These are phyloP conservation scores for Papilio demoleus DNA, from an alignment of 2,888 invertebrate species.

Conservation along the genomic window DNA sequence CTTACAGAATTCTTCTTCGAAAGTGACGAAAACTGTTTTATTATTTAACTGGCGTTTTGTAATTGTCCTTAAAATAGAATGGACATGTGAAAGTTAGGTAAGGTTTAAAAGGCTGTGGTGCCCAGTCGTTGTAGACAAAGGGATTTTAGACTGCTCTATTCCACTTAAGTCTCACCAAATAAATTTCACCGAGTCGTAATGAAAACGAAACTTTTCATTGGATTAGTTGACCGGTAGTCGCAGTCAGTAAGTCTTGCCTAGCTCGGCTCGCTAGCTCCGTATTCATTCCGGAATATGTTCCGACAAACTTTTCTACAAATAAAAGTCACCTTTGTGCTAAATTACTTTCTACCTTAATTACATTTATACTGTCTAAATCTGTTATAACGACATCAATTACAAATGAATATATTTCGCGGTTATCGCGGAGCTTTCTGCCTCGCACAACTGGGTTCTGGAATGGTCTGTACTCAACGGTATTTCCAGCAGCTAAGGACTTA, in stretches of 20 bases:
- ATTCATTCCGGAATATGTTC: conserved; percentile 53
- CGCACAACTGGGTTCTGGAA: no score
- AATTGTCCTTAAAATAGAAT: no score
- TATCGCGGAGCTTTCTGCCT: no score
- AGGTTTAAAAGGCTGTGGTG: background rate
- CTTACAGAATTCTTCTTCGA: no score
- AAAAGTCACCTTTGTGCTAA: conserved; percentile 45
- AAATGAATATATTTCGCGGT: no score
- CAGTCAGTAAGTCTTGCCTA: conserved; percentile 49
- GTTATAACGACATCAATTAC: no score
- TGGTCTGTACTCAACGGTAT: no score
- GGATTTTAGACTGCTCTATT: conserved; percentile 19
- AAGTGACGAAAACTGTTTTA: no score
- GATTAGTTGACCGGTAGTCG: conserved; percentile 55
- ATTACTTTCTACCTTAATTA: conserved; percentile 44
- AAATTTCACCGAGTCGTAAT: conserved; percentile 51
- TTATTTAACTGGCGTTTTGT: no score
- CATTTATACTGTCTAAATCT: no score
- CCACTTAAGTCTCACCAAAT: conserved; percentile 23
- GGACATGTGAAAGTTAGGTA: background rate
- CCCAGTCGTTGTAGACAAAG: conserved; percentile 19
- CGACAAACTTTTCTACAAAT: conserved; percentile 54
- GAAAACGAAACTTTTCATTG: conserved; percentile 61
- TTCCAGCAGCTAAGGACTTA: no score
- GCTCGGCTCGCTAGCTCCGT: conserved; percentile 54